phyloP scores from a whole-genome alignment of 2,113 vertebrate species.

The Xerus inauris region DNA sequence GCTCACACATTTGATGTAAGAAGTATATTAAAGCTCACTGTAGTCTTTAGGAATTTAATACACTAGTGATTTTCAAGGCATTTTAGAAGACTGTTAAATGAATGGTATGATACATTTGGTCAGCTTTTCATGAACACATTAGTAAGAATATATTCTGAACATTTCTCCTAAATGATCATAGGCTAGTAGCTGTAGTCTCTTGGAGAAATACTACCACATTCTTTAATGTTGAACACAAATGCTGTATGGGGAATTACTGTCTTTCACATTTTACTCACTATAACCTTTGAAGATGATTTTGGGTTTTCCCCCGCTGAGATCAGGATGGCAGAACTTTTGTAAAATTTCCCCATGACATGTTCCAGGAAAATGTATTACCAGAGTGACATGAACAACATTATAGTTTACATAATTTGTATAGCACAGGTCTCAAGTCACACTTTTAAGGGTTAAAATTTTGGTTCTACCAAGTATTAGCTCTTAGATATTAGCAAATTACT shows the following conservation, averaged over 20 bases:
- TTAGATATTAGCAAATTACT: slow-evolving; percentile 38
- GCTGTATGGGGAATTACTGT: neutral
- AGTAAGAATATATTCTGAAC: neutral
- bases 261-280: neutral
- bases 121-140: neutral
- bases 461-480: neutral
- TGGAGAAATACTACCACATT: neutral
- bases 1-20: neutral
- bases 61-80: neutral
- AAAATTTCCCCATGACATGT: neutral
- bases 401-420: neutral
- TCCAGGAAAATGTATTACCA: neutral
- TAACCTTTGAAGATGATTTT: neutral
- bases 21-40: neutral
- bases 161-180: neutral
- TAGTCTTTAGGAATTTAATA: neutral
- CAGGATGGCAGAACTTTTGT: neutral
- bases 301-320: neutral
- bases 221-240: neutral
- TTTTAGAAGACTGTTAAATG: slow-evolving; percentile 29
- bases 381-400: neutral
- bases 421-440: neutral
- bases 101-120: neutral
- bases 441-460: neutral
- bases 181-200: neutral